A percentile compares a stretch with the other conserved stretches of the same genome.
These are phyloP conservation scores for Morpho deidamia DNA, from an alignment of 2,888 invertebrate species.

Conservation along the genomic window DNA sequence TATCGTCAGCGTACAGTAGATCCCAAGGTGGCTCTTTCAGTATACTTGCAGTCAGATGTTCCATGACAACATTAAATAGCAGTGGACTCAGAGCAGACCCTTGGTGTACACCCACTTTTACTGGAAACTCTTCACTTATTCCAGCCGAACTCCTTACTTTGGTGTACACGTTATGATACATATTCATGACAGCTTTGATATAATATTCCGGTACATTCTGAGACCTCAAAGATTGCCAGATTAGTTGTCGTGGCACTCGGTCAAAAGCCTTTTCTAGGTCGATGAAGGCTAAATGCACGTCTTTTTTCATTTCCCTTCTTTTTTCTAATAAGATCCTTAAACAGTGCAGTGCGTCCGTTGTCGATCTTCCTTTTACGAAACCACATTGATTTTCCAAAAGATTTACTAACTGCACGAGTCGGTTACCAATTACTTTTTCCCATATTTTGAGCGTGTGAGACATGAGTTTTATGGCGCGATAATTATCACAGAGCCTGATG, in stretches of 20 bases:
- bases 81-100: no score
- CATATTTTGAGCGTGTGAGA: not conserved
- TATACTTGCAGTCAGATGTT: no score
- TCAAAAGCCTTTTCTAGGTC: conserved; percentile 21
- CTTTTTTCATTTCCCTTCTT: not conserved
- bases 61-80: no score
- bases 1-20: no score
- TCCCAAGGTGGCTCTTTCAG: no score
- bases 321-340: not conserved
- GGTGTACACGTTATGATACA: no score
- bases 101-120: no score
- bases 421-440: not conserved
- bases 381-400: not conserved
- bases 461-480: no score
- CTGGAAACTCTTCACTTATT: no score
- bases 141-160: no score
- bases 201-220: not conserved
- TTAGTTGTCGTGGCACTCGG: conserved; percentile 8
- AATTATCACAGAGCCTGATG: no score
- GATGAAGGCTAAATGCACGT: conserved; percentile 16
- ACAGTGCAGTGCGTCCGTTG: not conserved
- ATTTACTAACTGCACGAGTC: not conserved
- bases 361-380: not conserved
- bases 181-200: not conserved
- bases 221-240: not conserved